Percentiles rank a stretch among this genome's conserved stretches.
Conservation (phyloP, 2,888 invertebrate species). For the Xanthostigma xanthostigma region DNA sequence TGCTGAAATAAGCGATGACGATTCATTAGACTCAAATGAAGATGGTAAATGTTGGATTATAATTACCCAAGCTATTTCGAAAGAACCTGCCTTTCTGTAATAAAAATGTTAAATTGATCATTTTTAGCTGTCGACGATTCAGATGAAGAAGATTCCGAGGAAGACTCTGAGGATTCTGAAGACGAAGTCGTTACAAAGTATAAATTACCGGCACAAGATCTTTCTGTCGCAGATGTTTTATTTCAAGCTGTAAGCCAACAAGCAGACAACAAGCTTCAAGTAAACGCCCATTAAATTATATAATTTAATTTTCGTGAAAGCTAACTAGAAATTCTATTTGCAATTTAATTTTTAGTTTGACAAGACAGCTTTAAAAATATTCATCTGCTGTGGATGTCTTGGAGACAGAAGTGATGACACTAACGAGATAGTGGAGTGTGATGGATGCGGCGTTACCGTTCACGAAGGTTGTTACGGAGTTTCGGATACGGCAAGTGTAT, state of each 20-base stretch:
- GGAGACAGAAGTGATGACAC: conserved; percentile 85
- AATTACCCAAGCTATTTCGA: too few species aligned
- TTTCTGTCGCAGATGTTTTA: conserved; percentile 34
- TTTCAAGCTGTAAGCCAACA: conserved; percentile 32
- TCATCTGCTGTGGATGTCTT: conserved; percentile 85
- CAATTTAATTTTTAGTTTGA: conserved; percentile 18
- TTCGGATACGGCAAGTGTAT: conserved; percentile 78
- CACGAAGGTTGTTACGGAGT: conserved; percentile 97
- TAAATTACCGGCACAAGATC: conserved; percentile 23
- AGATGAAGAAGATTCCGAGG: conserved; percentile 26
- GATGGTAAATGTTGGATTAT: conserved; percentile 29
- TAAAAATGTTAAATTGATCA: too few species aligned
- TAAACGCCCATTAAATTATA: conserved; percentile 8
- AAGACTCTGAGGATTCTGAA: conserved; percentile 28
- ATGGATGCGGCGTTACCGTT: conserved; percentile 89
- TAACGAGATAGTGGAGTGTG: conserved; percentile 95
- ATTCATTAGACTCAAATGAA: conserved; percentile 55
- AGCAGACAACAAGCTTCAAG: conserved; percentile 24
- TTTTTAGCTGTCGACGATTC: conserved; percentile 3
- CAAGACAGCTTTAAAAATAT: conserved; percentile 45
- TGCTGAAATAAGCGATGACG: conserved; percentile 61
- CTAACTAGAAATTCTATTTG: background rate
- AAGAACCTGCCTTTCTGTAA: too few species aligned
- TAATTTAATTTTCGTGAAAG: background rate
- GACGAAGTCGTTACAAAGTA: conserved; percentile 25